Conservation (phyloP, 2,113 vertebrate genomes). For the Cnemophilus loriae region DNA sequence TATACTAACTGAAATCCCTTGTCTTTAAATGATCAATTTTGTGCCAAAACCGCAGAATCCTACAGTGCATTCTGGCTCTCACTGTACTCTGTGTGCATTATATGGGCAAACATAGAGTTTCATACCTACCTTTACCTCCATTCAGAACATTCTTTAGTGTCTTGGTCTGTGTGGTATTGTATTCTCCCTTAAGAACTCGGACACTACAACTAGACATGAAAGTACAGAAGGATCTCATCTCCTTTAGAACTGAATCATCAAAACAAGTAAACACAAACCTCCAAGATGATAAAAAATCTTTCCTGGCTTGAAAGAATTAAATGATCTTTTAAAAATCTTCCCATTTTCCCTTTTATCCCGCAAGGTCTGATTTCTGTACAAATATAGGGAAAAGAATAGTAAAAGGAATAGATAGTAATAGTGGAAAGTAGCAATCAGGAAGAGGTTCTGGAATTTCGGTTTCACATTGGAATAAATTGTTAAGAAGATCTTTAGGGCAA, state of each 20-base stretch:
- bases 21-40: background rate
- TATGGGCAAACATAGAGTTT: background rate
- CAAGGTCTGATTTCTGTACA: background rate
- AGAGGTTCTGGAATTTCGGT: background rate
- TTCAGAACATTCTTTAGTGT: background rate
- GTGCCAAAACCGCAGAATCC: background rate
- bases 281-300: background rate
- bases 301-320: background rate
- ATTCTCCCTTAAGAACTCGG: background rate
- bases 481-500: background rate
- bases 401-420: background rate
- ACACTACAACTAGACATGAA: background rate
- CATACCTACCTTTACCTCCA: background rate
- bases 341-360: background rate
- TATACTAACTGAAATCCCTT: background rate
- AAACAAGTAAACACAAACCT: background rate
- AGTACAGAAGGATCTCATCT: background rate
- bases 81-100: background rate
- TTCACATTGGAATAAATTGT: background rate
- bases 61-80: background rate
- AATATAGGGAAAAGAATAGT: background rate
- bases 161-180: background rate
- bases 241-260: background rate
- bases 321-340: background rate
- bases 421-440: background rate